Percentiles rank a stretch among this genome's conserved stretches.
Evolutionary conservation across 2,113 vertebrate genomes (phyloP).

Genomic region (Toxotes chatareus): DNA sequence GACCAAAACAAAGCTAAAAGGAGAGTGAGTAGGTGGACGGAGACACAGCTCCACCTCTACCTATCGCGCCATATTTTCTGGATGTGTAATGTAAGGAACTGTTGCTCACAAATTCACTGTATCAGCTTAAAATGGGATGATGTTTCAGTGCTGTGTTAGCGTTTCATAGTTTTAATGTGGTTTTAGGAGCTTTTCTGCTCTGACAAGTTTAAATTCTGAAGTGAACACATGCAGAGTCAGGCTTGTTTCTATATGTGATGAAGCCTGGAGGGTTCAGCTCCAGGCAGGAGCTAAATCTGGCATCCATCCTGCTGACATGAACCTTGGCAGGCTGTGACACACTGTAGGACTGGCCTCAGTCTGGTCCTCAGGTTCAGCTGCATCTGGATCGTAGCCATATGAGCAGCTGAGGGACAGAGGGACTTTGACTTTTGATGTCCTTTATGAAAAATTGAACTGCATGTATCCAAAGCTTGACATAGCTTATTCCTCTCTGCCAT

Average conservation of each 20-base stretch:
- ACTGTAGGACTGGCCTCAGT: neutral
- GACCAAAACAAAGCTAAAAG: neutral
- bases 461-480: too few species aligned
- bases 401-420: neutral
- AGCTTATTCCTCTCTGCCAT: neutral
- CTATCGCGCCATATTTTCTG: neutral
- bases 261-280: neutral
- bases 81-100: too few species aligned
- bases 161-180: neutral
- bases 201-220: neutral
- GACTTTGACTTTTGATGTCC: neutral
- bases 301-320: conserved; percentile 23
- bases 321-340: conserved; percentile 15
- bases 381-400: conserved; percentile 9
- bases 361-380: conserved; percentile 6
- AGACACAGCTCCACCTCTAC: neutral
- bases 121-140: neutral
- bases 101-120: too few species aligned
- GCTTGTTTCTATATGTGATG: neutral
- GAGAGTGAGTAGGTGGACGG: neutral
- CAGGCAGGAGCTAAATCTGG: neutral
- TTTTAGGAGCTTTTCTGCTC: neutral
- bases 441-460: neutral
- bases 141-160: neutral
- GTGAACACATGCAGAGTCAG: neutral